Evolutionary conservation across 2,797 vertebrate genomes (phyloP), one percentile per base, ranked within the genome.

Genomic region (Centroberyx gerrardi): DNA sequence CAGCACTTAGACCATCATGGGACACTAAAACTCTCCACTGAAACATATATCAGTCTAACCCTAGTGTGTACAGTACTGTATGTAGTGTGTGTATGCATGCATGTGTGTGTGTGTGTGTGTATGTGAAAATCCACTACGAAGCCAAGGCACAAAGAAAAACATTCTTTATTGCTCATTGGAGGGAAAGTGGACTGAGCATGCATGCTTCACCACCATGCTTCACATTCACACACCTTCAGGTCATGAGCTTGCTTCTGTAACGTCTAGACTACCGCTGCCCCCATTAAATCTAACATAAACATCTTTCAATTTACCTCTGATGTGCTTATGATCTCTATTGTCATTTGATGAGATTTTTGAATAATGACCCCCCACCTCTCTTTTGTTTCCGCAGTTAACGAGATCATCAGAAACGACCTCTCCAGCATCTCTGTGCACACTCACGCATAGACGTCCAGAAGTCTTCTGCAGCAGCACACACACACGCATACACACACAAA

Each of bases 391-490:
- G 62, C 96, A 99, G 98, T 99, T 93, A 99, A 99, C 70, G 98
- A 99, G 92, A 96, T 99, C 72, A 99, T 99, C 93, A 95, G 96
- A 79, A 99, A 99, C 9, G 98, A 99, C 94, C 96, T 99, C 82
- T 99, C 97, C 94, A 95, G 96, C 94, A 96, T 96, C 87, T 96
- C 90, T 44, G 93, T 95, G 86, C 96, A 95, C 85, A 90, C 91
- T 81, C 94, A 96, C 65, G 94, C 97, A 0, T 97, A 84, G 79
- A 82, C n/a, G 12, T 66, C 64, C 42, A 64, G 77, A 81, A 36
- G 76, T 80, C 68, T 69, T 73, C 78, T 66, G 82, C 86, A 65
- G 74, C 85, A 69, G 60, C 49, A 64, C 77, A 10, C 76, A 78
- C 76, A 77, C 27, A 59, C 12, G 40, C 51, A 76, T 29, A n/a